These are phyloP conservation scores for Natator depressus DNA, from an alignment of 2,113 vertebrate genomes.

Conservation along the genomic window DNA sequence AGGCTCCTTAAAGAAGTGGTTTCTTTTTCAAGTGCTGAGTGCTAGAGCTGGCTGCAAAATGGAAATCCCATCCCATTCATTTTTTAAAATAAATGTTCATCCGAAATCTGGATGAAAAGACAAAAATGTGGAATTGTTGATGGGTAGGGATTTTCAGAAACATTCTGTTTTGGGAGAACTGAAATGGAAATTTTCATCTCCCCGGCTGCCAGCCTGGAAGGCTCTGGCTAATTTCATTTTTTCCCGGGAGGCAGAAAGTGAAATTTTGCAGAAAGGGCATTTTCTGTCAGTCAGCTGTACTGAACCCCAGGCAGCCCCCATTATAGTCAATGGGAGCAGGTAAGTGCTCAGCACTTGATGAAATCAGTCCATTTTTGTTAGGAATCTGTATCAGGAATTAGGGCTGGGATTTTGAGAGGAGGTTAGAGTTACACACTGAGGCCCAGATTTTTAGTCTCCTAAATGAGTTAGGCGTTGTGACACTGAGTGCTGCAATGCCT, in stretches of 20 bases:
- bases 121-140: neutral
- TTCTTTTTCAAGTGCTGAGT: neutral
- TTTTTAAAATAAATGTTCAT: neutral
- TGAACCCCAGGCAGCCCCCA: neutral
- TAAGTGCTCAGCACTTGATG: neutral
- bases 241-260: neutral
- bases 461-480: neutral
- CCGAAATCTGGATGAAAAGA: neutral
- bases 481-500: neutral
- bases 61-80: neutral
- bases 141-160: neutral
- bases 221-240: neutral
- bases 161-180: neutral
- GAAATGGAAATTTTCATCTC: neutral
- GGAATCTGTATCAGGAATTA: neutral
- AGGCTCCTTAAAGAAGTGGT: neutral
- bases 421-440: neutral
- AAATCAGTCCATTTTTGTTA: neutral
- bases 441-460: neutral
- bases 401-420: neutral
- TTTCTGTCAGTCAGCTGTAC: neutral
- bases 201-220: neutral
- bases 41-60: neutral
- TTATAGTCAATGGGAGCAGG: neutral
- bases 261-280: neutral